Evolutionary conservation across 2,888 invertebrate species (phyloP).

Genomic region (Synergus japonicus): DNA sequence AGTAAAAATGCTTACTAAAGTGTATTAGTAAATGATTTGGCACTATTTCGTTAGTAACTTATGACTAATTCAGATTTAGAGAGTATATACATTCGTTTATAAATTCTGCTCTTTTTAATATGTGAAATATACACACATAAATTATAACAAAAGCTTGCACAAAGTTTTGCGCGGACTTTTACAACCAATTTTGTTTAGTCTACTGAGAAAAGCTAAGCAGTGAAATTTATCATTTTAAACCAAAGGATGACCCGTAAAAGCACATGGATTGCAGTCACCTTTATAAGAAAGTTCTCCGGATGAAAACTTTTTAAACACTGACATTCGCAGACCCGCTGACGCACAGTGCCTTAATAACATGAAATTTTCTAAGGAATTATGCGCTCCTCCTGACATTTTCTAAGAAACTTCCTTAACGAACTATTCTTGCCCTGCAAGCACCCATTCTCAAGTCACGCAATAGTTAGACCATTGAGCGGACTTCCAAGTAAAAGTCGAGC

Average conservation of each 20-base stretch:
- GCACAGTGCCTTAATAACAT: constrained; percentile 26
- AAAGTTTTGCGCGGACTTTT: not conserved
- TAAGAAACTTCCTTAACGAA: constrained; percentile 35
- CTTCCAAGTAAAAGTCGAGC: not conserved
- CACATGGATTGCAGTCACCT: not conserved
- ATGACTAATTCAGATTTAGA: too few relatives aligned
- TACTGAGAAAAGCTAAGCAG: not conserved
- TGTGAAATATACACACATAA: too few relatives aligned
- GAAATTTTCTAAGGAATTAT: constrained; percentile 31
- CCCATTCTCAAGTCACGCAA: constrained; percentile 28
- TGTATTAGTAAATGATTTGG: too few relatives aligned
- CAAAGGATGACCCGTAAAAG: not conserved
- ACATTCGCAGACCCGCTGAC: constrained; percentile 9
- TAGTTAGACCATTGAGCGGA: not conserved
- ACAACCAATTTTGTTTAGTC: constrained; percentile 14
- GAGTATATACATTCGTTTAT: too few relatives aligned
- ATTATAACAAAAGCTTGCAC: too few relatives aligned
- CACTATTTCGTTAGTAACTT: too few relatives aligned
- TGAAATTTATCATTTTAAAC: constrained; percentile 18
- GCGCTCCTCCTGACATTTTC: constrained; percentile 32
- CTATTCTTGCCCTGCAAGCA: constrained; percentile 33
- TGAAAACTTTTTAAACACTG: constrained; percentile 35
- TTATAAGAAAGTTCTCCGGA: constrained; percentile 33
- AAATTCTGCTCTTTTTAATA: too few relatives aligned
- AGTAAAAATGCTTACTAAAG: too few relatives aligned